These are phyloP conservation scores for Orthosia cruda DNA, from an alignment of 2,888 invertebrate genomes.

Conservation along the genomic window DNA sequence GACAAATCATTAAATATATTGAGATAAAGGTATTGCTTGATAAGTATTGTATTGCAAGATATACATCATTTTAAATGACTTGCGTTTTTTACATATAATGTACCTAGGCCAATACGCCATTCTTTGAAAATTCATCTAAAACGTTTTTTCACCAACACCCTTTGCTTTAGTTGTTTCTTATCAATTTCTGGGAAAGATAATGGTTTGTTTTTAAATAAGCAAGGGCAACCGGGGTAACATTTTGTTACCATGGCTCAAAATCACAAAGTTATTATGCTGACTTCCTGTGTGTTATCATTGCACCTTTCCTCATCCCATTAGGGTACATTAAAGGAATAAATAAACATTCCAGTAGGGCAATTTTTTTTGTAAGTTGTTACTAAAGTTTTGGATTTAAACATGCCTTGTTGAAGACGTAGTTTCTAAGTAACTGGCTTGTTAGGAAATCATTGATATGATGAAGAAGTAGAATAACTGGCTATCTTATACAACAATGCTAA, in stretches of 20 bases:
- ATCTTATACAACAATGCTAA: neutral
- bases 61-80: slow-evolving; percentile 10
- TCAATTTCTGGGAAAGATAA: neutral
- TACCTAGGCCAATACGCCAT: neutral
- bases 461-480: too few relatives aligned
- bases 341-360: neutral
- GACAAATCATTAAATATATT: slow-evolving; percentile 20
- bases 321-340: neutral
- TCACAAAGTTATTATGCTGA: neutral
- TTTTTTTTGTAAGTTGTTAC: too few relatives aligned
- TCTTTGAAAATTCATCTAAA: neutral
- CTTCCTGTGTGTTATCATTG: neutral
- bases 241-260: neutral
- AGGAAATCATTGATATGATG: too few relatives aligned
- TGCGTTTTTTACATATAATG: neutral
- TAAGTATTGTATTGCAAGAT: slow-evolving; percentile 11
- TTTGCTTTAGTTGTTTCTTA: neutral
- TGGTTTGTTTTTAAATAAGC: neutral
- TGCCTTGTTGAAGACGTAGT: neutral
- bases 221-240: neutral
- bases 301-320: neutral
- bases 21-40: slow-evolving; percentile 31
- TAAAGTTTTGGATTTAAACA: neutral
- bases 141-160: neutral
- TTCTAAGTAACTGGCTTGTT: neutral